Conservation (phyloP, 2,113 vertebrate species). For the Tretioscincus oriximinensis region DNA sequence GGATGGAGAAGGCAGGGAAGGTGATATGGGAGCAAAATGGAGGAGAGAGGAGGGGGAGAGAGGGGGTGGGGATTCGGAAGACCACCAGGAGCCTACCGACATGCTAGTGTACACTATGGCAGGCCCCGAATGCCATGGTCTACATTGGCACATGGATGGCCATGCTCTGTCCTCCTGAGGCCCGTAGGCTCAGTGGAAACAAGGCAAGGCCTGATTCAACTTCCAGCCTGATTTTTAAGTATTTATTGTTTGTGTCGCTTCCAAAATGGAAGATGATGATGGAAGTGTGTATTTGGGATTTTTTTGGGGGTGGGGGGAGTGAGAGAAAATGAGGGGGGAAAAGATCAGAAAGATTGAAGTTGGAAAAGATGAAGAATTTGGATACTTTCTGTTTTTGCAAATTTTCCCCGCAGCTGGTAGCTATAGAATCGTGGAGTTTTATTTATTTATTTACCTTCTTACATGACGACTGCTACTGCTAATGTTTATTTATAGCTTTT, state of each 20-base stretch:
- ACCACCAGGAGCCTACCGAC: not conserved
- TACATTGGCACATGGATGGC: not conserved
- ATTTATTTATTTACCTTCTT: too few species aligned
- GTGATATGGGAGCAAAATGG: too few species aligned
- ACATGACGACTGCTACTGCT: too few species aligned
- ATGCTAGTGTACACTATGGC: not conserved
- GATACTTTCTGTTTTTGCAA: not conserved
- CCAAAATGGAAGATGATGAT: not conserved
- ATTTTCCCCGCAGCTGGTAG: too few species aligned
- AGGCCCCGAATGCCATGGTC: not conserved
- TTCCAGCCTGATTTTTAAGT: too few species aligned
- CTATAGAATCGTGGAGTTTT: too few species aligned
- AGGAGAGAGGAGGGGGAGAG: too few species aligned
- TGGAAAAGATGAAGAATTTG: not conserved
- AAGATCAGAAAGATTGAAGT: not conserved
- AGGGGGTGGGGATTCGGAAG: not conserved
- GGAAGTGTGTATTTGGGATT: not conserved
- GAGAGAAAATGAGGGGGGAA: not conserved
- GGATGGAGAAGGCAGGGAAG: not conserved
- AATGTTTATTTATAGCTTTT: too few species aligned
- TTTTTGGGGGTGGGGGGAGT: too few species aligned
- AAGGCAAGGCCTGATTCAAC: too few species aligned
- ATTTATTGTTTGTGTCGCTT: not conserved
- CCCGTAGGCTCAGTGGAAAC: too few species aligned
- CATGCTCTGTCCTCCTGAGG: accelerated